Conservation (phyloP, 2,888 invertebrate genomes). For the Drosophila maculinotata region DNA sequence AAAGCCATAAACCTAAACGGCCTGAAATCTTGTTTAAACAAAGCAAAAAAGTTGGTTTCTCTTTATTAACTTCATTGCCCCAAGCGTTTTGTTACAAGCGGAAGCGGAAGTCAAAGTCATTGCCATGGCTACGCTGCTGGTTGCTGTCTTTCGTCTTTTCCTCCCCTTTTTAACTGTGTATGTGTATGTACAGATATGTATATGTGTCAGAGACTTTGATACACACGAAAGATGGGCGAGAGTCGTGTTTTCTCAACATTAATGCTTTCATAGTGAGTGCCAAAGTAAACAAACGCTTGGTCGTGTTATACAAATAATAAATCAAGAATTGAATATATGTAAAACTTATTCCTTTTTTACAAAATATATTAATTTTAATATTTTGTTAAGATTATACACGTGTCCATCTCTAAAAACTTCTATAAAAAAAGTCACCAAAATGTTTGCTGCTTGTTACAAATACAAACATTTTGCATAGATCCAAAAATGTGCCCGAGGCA, state of each 20-base stretch:
- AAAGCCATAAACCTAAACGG: constrained; percentile 42
- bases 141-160: constrained; percentile 8
- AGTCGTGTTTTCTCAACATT: not conserved
- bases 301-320: too few relatives aligned
- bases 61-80: constrained; percentile 61
- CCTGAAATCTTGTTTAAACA: constrained; percentile 56
- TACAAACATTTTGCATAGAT: constrained; percentile 24
- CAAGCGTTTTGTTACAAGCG: constrained; percentile 47
- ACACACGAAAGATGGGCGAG: constrained; percentile 6
- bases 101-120: constrained; percentile 51
- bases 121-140: constrained; percentile 36
- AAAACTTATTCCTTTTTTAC: too few relatives aligned
- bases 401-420: not conserved
- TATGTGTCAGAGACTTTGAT: not conserved
- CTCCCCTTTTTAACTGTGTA: constrained; percentile 1
- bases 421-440: constrained; percentile 13
- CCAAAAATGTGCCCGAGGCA: constrained; percentile 25
- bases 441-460: constrained; percentile 25
- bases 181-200: not conserved
- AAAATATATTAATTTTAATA: too few relatives aligned
- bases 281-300: too few relatives aligned
- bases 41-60: constrained; percentile 45
- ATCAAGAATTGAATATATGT: too few relatives aligned
- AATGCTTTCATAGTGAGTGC: too few relatives aligned
- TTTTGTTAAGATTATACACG: not conserved